Evolutionary conservation across 2,888 invertebrate species (phyloP), one percentile per base, ranked within the genome.

Genomic region (Thyatira batis): DNA sequence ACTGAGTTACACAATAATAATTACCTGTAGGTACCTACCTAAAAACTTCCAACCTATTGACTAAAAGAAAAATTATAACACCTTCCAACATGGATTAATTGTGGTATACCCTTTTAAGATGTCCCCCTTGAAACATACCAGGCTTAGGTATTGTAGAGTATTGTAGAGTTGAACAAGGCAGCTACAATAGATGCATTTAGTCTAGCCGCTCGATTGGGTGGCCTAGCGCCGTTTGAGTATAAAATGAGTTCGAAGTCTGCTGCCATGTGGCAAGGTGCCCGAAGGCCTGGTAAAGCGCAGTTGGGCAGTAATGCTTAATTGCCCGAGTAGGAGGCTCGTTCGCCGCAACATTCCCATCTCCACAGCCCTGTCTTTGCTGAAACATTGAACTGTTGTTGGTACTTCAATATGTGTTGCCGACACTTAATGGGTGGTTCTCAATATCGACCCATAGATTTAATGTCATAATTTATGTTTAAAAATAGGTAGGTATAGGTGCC

Each of bases 191-290:
- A 39, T 17, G 39, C 39, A 5, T 39, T 17, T 39, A 39, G 39
- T 39, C 17, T 39, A 39, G 33, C 13, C 1, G 17, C 39, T 39
- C 0, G 17, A 63, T 61, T 67, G 70, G 62, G 67, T 53, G 63
- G 68, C 60, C 68, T 73, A 50, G 66, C 67, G 68, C 67, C 64
- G 70, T 69, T 76, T 67, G 67, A 64, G 60, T 76, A 74, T 76
- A 77, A 78, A 83, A 77, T 73, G 69, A 72, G 72, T 64, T 64
- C 60, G 58, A 71, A 76, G 73, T 57, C 61, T 64, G 78, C 54
- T 81, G 84, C 81, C 82, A 85, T 84, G 78, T 85, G 86, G 86
- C 87, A 85, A 74, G 71, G 75, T 85, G 85, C 85, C 85, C 86
- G 78, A 63, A 62, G 63, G 55, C 65, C 57, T 51, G 57, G 56